A percentile compares a stretch with the other conserved stretches of the same genome.
These are phyloP conservation scores for Chromoteleia sp. DNA, from an alignment of 2,888 invertebrate genomes.

Conservation along the genomic window DNA sequence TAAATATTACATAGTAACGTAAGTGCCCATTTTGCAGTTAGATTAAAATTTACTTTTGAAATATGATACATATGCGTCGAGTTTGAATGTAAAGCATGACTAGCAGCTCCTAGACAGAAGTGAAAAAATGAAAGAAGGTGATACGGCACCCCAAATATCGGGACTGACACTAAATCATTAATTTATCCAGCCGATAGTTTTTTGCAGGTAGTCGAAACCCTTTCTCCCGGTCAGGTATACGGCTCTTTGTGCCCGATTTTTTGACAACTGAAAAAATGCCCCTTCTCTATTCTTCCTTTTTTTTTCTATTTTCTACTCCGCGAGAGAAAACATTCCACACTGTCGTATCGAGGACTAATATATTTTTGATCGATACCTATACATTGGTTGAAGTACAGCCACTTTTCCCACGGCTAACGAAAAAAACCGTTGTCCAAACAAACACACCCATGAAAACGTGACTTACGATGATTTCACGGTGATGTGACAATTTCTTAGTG, in stretches of 20 bases:
- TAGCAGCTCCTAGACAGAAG: slow-evolving; percentile 40
- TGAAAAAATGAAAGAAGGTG: slow-evolving; percentile 35
- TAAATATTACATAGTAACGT: too few species aligned
- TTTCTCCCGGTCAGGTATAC: slow-evolving; percentile 81
- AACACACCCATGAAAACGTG: slow-evolving; percentile 82
- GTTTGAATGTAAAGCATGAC: slow-evolving; percentile 68
- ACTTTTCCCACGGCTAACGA: slow-evolving; percentile 81
- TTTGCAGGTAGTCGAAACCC: slow-evolving; percentile 81
- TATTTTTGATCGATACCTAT: slow-evolving; percentile 84
- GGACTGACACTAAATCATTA: slow-evolving; percentile 84
- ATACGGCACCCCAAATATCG: slow-evolving; percentile 76
- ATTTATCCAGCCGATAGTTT: slow-evolving; percentile 77
- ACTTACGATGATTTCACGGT: slow-evolving; percentile 72
- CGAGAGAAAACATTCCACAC: slow-evolving; percentile 83
- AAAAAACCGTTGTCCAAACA: slow-evolving; percentile 84
- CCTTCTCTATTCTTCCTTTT: slow-evolving; percentile 67
- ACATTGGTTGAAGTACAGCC: slow-evolving; percentile 75
- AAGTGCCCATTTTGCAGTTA: slow-evolving; percentile 30
- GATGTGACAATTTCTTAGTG: slow-evolving; percentile 48
- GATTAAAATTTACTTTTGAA: slow-evolving; percentile 60
- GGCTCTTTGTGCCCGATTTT: slow-evolving; percentile 74
- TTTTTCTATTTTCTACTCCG: slow-evolving; percentile 74
- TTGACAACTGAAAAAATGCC: slow-evolving; percentile 68
- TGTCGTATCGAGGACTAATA: slow-evolving; percentile 84
- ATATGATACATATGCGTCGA: slow-evolving; percentile 52